phyloP scores from a whole-genome alignment of 2,888 invertebrate genomes.

The Epinotia ramella region DNA sequence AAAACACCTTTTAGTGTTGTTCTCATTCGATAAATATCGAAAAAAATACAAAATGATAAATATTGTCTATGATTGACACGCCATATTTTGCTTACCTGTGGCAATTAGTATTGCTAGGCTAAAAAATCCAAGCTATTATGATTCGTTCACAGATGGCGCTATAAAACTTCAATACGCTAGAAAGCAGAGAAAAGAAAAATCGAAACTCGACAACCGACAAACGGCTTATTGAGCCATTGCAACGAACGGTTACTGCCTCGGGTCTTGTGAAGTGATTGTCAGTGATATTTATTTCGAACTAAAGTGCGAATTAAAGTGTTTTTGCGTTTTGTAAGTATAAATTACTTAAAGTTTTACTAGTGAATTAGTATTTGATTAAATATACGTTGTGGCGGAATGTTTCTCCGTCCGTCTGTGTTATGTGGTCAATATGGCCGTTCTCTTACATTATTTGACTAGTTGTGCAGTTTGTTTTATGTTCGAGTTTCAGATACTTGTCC shows the following conservation, averaged over 20 bases:
- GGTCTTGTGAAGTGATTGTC: slow-evolving; percentile 79
- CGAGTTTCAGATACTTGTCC: slow-evolving; percentile 13
- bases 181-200: slow-evolving; percentile 66
- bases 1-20: slow-evolving; percentile 33
- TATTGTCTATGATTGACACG: slow-evolving; percentile 28
- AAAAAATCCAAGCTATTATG: slow-evolving; percentile 18
- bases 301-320: slow-evolving; percentile 73
- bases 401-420: slow-evolving; percentile 59
- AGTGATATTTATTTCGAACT: slow-evolving; percentile 69
- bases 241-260: slow-evolving; percentile 82
- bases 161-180: slow-evolving; percentile 48
- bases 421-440: slow-evolving; percentile 84
- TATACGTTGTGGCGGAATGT: slow-evolving; percentile 49
- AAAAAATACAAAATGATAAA: background rate
- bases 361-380: slow-evolving; percentile 41
- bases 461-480: slow-evolving; percentile 46
- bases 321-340: slow-evolving; percentile 77
- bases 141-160: slow-evolving; percentile 63
- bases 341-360: slow-evolving; percentile 45
- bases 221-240: slow-evolving; percentile 65
- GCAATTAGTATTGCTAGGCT: slow-evolving; percentile 18
- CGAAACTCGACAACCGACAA: slow-evolving; percentile 70
- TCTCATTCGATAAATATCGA: slow-evolving; percentile 29
- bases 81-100: slow-evolving; percentile 29
- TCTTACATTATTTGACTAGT: slow-evolving; percentile 62